phyloP scores from a whole-genome alignment of 2,888 invertebrate genomes.

The Ennomos erosarius region DNA sequence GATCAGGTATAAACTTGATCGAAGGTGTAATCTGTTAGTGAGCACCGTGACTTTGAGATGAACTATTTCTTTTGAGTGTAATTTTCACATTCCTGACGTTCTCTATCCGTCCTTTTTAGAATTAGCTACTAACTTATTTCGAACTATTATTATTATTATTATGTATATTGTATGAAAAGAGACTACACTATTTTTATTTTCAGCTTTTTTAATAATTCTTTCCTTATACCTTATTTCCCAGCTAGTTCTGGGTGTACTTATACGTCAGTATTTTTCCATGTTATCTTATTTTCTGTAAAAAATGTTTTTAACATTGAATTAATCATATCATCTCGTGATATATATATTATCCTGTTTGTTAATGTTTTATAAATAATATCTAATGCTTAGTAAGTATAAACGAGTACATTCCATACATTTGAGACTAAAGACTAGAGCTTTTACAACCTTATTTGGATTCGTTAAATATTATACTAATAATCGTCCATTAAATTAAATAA shows the following conservation, averaged over 20 bases:
- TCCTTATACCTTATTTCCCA: constrained; percentile 35
- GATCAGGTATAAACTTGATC: too few relatives aligned
- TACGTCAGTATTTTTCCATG: constrained; percentile 53
- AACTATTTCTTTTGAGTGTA: constrained; percentile 29
- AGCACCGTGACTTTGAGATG: constrained; percentile 4
- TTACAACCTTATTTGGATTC: constrained; percentile 9
- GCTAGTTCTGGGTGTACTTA: constrained; percentile 64
- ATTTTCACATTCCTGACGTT: constrained; percentile 45
- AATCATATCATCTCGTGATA: constrained; percentile 72
- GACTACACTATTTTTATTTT: constrained; percentile 37
- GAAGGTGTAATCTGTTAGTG: not conserved
- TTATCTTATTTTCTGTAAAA: constrained; percentile 43
- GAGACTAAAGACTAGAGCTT: constrained; percentile 30
- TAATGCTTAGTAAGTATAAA: constrained; percentile 44
- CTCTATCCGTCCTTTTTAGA: constrained; percentile 63
- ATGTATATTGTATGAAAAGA: constrained; percentile 28
- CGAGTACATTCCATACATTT: constrained; percentile 53
- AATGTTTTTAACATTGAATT: constrained; percentile 51
- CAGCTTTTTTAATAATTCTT: constrained; percentile 40
- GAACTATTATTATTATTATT: constrained; percentile 6
- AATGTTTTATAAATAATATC: constrained; percentile 48
- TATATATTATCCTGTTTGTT: constrained; percentile 50
- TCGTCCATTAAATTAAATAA: not conserved
- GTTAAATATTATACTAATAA: constrained; percentile 9
- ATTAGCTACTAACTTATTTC: constrained; percentile 55